Conservation (phyloP, 2,888 invertebrate species). For the Tetanocera ferruginea region DNA sequence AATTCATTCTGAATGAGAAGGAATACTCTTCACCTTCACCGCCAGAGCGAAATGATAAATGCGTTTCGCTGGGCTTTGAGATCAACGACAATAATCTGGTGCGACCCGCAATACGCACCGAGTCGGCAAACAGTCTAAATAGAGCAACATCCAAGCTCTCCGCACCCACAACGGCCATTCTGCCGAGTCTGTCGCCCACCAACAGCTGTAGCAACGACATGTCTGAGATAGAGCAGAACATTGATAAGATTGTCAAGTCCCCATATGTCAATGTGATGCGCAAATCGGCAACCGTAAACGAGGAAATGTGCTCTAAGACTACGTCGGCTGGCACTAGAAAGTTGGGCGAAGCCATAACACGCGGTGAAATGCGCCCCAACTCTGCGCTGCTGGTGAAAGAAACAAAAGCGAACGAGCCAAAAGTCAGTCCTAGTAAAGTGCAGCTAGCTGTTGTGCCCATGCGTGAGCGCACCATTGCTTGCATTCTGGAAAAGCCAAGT, state of each 20-base stretch:
- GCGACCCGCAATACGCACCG: constrained; percentile 50
- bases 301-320: constrained; percentile 45
- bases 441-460: no score
- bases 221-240: constrained; percentile 66
- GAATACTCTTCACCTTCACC: constrained; percentile 44
- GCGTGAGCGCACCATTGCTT: background rate
- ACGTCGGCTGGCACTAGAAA: constrained; percentile 2
- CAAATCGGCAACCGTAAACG: constrained; percentile 56
- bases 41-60: constrained; percentile 51
- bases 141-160: constrained; percentile 47
- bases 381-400: background rate
- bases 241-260: constrained; percentile 66
- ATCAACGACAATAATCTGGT: constrained; percentile 67
- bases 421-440: no score
- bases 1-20: constrained; percentile 44
- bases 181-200: constrained; percentile 46
- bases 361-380: background rate
- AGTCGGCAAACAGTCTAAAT: constrained; percentile 50
- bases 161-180: constrained; percentile 16
- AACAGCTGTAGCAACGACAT: constrained; percentile 55
- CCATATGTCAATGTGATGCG: constrained; percentile 65
- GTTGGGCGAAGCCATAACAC: background rate
- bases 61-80: constrained; percentile 64
- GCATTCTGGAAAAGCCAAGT: background rate
- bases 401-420: background rate